Conservation (phyloP, 2,113 vertebrate species). For the Crotalus horridus region DNA sequence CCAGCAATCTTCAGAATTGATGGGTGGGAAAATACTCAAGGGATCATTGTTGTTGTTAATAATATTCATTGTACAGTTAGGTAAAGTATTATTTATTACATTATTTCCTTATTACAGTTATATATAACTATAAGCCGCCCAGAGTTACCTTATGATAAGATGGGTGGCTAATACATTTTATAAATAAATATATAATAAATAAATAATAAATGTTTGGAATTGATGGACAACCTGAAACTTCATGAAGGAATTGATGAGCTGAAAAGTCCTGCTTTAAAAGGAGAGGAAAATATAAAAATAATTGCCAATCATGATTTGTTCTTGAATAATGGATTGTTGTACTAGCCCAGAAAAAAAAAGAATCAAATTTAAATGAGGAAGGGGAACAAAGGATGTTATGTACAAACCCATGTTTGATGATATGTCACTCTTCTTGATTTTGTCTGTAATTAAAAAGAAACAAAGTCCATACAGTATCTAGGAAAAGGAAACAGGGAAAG, state of each 20-base stretch:
- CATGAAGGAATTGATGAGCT: background rate
- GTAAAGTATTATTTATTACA: background rate
- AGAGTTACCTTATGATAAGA: background rate
- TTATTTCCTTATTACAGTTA: background rate
- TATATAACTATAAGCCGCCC: background rate
- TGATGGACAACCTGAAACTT: background rate
- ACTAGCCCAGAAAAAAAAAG: background rate
- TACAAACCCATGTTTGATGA: conserved; percentile 18
- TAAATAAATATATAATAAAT: background rate
- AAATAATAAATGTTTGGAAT: background rate
- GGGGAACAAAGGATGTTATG: background rate
- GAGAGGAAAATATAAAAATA: background rate
- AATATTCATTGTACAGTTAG: background rate
- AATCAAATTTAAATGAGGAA: background rate
- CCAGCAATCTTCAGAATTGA: background rate
- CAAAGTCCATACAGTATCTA: background rate
- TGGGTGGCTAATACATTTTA: background rate
- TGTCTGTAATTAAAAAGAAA: conserved; percentile 39
- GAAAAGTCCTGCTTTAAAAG: background rate
- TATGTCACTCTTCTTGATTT: background rate
- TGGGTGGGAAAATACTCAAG: background rate
- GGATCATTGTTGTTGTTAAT: background rate
- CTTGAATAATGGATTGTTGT: conserved; percentile 3
- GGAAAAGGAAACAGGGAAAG: background rate
- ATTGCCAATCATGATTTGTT: background rate